Percentiles rank a stretch among this genome's conserved stretches.
These are phyloP conservation scores for Marcusenius ussheri DNA, from an alignment of 2,113 vertebrate species.

Conservation along the genomic window DNA sequence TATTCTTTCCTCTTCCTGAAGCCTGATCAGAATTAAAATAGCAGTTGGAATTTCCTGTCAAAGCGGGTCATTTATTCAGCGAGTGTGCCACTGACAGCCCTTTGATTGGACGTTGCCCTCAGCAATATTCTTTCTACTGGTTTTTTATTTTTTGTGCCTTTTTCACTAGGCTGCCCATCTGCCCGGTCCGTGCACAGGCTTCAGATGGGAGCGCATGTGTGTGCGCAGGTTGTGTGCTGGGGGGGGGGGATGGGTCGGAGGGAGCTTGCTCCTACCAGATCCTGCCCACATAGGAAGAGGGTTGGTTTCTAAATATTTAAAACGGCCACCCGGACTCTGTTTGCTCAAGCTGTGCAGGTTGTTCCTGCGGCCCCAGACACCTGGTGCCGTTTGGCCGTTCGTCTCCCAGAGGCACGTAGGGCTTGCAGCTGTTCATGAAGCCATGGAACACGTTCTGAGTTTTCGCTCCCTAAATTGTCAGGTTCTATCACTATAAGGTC, in stretches of 20 bases:
- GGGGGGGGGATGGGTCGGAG: constrained; percentile 41
- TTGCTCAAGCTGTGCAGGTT: constrained; percentile 59
- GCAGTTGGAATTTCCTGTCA: constrained; percentile 93
- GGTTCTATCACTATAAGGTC: neutral
- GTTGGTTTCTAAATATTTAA: constrained; percentile 55
- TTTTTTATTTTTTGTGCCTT: neutral
- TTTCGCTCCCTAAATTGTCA: neutral
- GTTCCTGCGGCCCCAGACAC: constrained; percentile 43
- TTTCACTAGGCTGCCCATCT: constrained; percentile 31
- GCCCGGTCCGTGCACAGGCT: neutral
- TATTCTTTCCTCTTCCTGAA: constrained; percentile 87
- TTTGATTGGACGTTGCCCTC: constrained; percentile 75
- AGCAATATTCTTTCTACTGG: constrained; percentile 54
- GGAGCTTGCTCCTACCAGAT: constrained; percentile 58
- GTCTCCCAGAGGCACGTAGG: neutral
- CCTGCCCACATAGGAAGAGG: constrained; percentile 19
- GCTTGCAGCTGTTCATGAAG: neutral
- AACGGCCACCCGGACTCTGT: constrained; percentile 70
- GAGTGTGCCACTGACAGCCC: constrained; percentile 61
- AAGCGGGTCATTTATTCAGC: constrained; percentile 80
- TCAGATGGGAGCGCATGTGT: neutral
- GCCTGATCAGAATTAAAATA: constrained; percentile 91
- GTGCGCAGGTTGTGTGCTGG: constrained; percentile 26
- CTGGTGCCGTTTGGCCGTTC: neutral
- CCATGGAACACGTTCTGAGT: neutral